Evolutionary conservation across 37 sponge, comb jelly and placozoan genomes (phyloP), one percentile per base, ranked within the genome.

Genomic region (Oopsacas minuta): DNA sequence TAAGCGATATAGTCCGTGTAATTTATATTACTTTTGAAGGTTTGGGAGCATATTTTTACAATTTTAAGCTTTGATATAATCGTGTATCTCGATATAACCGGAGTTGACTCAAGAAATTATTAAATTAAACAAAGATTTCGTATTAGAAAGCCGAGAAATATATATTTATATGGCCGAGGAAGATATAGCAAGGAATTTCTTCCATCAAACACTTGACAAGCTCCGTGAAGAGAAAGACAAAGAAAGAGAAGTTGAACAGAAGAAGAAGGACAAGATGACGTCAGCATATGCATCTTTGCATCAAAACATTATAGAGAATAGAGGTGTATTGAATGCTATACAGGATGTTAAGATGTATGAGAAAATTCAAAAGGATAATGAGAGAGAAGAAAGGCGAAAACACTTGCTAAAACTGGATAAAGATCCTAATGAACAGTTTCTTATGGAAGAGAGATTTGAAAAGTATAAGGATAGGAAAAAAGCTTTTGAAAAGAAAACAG

Each of bases 401-500:
- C 32, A 61, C 32, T 20, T 61, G 75, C 5, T 25, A 3, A 3
- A 20, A 3, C 5, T 32, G 30, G 28, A 61, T 32, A 3, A 32
- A 12, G 20, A 25, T 5, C 75, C 75, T 10, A 12, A 61, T 12
- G 75, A 61, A 34, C 1, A 32, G 17, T 61, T 61, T n/a, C 20
- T 61, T 25, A 61, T 32, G 22, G 75, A 61, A 61, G 75, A 61
- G 30, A 61, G 75, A n/a, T n/a, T 61, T 12, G 75, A 61, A 7
- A 61, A 61, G 75, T 61, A 25, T 61, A 61, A 61, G 28, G 28
- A 34, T 34, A 61, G 30, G 28, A 61, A 61, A 12, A n/a, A 12
- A 61, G 75, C 75, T 12, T 86, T 86, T 86, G 86, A 86, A 17
- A 37, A 23, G 7, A 39, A n/a, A 0, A 81, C 38, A 32, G 32